Conservation (phyloP, 2,113 vertebrate genomes). For the Tachycineta bicolor region DNA sequence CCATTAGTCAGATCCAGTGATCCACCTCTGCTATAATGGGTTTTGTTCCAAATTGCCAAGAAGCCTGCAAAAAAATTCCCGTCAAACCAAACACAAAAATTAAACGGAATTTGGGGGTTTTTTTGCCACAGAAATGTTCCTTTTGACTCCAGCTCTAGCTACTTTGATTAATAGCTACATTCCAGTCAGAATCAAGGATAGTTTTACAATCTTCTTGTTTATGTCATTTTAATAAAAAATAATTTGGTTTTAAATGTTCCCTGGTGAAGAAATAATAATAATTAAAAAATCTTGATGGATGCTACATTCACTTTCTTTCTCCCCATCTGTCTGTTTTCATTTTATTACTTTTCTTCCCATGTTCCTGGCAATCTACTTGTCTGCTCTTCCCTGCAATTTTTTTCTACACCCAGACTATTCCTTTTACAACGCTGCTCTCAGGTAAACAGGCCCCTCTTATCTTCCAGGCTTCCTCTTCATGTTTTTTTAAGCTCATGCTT, state of each 20-base stretch:
- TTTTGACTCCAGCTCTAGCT: not conserved
- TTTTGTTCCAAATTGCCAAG: not conserved
- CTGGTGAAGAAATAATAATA: not conserved
- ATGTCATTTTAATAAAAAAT: not conserved
- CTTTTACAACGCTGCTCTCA: not conserved
- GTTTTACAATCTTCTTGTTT: not conserved
- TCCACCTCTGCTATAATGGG: not conserved
- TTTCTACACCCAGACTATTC: constrained; percentile 7
- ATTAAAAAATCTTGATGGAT: not conserved
- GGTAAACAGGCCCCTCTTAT: constrained; percentile 52
- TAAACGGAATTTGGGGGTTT: not conserved
- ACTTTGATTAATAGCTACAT: not conserved
- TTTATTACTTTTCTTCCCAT: constrained; percentile 5
- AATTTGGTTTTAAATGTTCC: constrained; percentile 9
- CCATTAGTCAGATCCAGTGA: not conserved
- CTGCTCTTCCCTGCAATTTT: constrained; percentile 34
- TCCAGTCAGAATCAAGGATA: not conserved
- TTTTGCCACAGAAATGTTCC: not conserved
- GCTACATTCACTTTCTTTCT: not conserved
- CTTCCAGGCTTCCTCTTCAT: constrained; percentile 32
- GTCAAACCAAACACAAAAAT: not conserved
- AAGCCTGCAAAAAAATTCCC: not conserved
- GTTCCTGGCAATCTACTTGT: constrained; percentile 6
- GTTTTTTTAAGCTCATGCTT: constrained; percentile 43
- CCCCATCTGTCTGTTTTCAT: constrained; percentile 14